phyloP scores from a whole-genome alignment of 35 echinoderm and acorn worm species.

The Heliocidaris tuberculata region DNA sequence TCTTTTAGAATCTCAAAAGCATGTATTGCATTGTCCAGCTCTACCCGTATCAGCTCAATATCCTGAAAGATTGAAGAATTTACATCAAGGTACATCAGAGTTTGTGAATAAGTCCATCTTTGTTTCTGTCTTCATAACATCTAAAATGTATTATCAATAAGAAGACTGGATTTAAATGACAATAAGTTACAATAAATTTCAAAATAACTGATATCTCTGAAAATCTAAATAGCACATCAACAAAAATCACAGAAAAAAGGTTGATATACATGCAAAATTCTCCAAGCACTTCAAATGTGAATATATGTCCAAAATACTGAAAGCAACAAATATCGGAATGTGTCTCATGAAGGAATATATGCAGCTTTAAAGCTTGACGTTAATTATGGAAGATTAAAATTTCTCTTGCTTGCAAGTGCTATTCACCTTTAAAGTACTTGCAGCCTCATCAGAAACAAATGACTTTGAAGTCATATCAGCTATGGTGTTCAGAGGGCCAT shows the following conservation, averaged over 20 bases:
- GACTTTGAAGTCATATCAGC: background rate
- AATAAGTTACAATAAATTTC: no score
- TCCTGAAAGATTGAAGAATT: slow-evolving; percentile 36
- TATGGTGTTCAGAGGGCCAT: background rate
- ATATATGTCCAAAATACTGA: no score
- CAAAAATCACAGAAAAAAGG: no score
- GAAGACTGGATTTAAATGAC: no score
- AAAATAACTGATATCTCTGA: no score
- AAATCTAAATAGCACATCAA: background rate
- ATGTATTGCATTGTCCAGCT: slow-evolving; percentile 25
- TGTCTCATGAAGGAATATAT: background rate
- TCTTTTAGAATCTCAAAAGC: background rate
- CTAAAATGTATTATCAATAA: no score
- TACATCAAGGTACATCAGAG: background rate
- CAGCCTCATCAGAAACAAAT: background rate
- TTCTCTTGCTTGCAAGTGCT: background rate
- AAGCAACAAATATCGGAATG: background rate
- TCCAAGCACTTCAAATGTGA: no score
- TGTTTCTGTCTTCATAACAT: background rate
- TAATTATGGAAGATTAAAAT: background rate
- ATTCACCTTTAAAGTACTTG: slow-evolving; percentile 19
- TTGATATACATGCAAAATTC: no score
- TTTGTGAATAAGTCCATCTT: background rate
- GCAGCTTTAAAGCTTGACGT: background rate
- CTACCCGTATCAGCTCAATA: slow-evolving; percentile 43